Evolutionary conservation across 2,888 invertebrate genomes (phyloP), one percentile per base, ranked within the genome.

Genomic region (Cylloceria caligata): DNA sequence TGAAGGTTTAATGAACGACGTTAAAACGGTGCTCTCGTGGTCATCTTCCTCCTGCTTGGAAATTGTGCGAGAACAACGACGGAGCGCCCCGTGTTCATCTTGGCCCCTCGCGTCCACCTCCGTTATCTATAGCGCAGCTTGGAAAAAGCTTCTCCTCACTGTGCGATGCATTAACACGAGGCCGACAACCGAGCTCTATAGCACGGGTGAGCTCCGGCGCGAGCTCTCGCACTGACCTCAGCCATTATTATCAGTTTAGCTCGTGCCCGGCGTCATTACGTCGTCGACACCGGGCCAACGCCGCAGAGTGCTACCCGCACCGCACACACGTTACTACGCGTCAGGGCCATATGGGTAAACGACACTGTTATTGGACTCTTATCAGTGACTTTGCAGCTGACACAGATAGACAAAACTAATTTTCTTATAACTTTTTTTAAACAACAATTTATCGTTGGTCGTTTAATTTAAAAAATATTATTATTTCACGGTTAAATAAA

Each of bases 241-340:
- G 67, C 71, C 82, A 83, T 83, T 83, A 83, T 83, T 83, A 83
- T 83, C 82, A 80, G 82, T 83, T 83, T 83, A 83, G 82, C 79
- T 83, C 82, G 82, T 83, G 82, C 79, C 79, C 72, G 36, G 71
- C 74, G 79, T 83, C 82, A 72, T 79, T 83, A 83, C 71, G 68
- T 73, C 79, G 82, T 76, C 79, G 75, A 73, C 82, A 72, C 68
- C 67, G 57, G 60, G 55, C 65, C 65, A 39, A 49, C 24, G 65
- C 42, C 27, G 52, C 60, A 68, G 57, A 68, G 62, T 60, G 52
- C 80, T 19, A 55, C 49, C 52, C 52, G 62, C 74, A 34, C 72
- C 47, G 24, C 52, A 21, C 55, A 39, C 52, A 24, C 62, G 55
- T 71, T 73, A 47, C 52, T 19, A 27, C 36, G 24, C 27, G 39